Conservation (phyloP, 2,797 vertebrate genomes). For the Melanotaenia parkinsoni region DNA sequence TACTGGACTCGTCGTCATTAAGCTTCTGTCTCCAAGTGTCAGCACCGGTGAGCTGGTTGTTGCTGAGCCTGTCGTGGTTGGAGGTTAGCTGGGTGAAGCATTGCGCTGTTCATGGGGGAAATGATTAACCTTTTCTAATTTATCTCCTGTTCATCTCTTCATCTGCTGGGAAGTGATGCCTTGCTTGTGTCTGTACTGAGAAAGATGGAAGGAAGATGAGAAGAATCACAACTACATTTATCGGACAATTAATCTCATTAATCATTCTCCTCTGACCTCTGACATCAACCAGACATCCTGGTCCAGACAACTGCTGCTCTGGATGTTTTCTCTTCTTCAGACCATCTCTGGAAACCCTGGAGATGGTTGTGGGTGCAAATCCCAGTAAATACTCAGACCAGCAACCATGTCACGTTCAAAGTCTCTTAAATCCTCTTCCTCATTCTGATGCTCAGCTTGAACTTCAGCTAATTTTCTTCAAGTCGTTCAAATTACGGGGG, state of each 20-base stretch:
- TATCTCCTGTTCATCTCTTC: conserved; percentile 1
- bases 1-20: conserved; percentile 4
- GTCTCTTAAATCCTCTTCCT: too few relatives aligned
- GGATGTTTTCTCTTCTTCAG: too few relatives aligned
- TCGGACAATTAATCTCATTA: neutral
- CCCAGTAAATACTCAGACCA: too few relatives aligned
- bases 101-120: conserved; percentile 27
- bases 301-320: too few relatives aligned
- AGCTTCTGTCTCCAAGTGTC: conserved; percentile 35
- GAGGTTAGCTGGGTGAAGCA: conserved; percentile 22
- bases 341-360: too few relatives aligned
- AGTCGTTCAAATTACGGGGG: too few relatives aligned
- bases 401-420: too few relatives aligned
- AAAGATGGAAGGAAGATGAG: neutral
- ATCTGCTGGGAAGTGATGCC: neutral
- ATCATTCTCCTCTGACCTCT: neutral
- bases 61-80: conserved; percentile 31
- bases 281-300: too few relatives aligned
- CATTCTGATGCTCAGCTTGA: too few relatives aligned
- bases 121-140: conserved; percentile 30
- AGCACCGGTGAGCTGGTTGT: conserved; percentile 19
- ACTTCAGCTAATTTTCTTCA: too few relatives aligned
- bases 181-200: neutral
- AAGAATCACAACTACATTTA: neutral
- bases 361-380: too few relatives aligned